These are phyloP conservation scores for Columba livia DNA, from an alignment of 2,113 vertebrate species.

Conservation along the genomic window DNA sequence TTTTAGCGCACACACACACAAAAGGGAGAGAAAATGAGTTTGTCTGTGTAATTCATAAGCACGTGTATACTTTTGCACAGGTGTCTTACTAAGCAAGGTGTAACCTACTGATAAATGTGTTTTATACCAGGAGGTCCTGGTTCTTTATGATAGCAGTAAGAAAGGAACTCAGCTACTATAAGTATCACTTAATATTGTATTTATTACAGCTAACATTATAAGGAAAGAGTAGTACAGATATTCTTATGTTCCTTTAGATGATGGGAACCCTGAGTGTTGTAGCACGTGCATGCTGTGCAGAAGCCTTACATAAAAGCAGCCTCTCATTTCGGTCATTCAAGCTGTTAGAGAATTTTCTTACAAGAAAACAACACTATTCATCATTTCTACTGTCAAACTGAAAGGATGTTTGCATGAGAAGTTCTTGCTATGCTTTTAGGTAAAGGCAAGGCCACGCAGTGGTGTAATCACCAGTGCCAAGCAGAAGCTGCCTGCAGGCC, in stretches of 20 bases:
- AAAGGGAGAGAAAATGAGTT: not conserved
- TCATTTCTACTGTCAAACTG: not conserved
- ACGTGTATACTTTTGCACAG: not conserved
- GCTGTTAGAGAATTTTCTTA: not conserved
- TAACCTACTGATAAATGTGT: not conserved
- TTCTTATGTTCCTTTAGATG: not conserved
- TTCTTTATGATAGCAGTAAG: not conserved
- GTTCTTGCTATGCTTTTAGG: not conserved
- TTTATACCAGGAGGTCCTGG: not conserved
- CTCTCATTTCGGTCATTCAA: not conserved
- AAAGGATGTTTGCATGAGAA: not conserved
- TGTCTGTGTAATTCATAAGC: not conserved
- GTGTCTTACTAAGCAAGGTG: not conserved
- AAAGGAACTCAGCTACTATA: not conserved
- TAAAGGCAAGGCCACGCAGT: not conserved
- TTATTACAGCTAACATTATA: not conserved
- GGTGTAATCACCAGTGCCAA: rapidly evolving
- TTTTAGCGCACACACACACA: not conserved
- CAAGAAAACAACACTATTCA: not conserved
- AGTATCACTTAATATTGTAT: not conserved
- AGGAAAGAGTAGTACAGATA: not conserved
- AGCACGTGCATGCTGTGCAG: not conserved
- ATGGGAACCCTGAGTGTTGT: not conserved
- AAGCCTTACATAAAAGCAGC: not conserved
- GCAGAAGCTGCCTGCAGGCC: not conserved